Percentiles rank a stretch among this genome's conserved stretches.
Evolutionary conservation across 2,113 vertebrate species (phyloP).

Genomic region (Nothobranchius furzeri): DNA sequence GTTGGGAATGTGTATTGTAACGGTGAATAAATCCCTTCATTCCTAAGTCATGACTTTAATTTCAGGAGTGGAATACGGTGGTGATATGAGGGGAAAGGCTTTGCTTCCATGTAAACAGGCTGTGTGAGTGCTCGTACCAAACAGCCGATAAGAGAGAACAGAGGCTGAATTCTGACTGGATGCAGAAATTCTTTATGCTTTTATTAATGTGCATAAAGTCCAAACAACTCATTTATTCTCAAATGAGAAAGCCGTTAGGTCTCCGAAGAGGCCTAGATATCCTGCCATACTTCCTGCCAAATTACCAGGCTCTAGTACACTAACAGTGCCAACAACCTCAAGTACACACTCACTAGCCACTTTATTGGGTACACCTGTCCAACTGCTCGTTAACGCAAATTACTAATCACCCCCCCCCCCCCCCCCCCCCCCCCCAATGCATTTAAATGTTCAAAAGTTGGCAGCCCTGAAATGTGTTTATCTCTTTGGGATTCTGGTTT

Average conservation of each 20-base stretch:
- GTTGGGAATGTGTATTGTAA: constrained; percentile 35
- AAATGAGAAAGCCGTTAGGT: constrained; percentile 45
- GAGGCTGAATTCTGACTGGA: constrained; percentile 24
- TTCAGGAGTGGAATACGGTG: constrained; percentile 22
- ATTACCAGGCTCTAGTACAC: no score
- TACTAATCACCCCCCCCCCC: no score
- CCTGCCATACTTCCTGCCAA: neutral
- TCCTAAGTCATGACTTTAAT: constrained; percentile 51
- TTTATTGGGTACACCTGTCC: no score
- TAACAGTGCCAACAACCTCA: no score
- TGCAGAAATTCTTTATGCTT: neutral
- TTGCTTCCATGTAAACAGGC: constrained; percentile 34
- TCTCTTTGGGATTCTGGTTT: no score
- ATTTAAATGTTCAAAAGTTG: no score
- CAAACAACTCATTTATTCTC: constrained; percentile 48
- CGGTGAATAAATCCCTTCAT: constrained; percentile 54
- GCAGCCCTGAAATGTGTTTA: no score
- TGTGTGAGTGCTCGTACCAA: constrained; percentile 27
- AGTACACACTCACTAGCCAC: no score
- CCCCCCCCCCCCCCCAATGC: no score
- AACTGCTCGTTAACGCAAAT: no score
- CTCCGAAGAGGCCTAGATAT: constrained; percentile 36
- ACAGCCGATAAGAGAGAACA: constrained; percentile 38
- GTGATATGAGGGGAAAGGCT: constrained; percentile 22
- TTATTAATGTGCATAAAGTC: constrained; percentile 22